A percentile compares a stretch with the other conserved stretches of the same genome.
Conservation (phyloP, 30 jellyfish, hydroid and myxozoan species). For the Chrysaora quinquecirrha region DNA sequence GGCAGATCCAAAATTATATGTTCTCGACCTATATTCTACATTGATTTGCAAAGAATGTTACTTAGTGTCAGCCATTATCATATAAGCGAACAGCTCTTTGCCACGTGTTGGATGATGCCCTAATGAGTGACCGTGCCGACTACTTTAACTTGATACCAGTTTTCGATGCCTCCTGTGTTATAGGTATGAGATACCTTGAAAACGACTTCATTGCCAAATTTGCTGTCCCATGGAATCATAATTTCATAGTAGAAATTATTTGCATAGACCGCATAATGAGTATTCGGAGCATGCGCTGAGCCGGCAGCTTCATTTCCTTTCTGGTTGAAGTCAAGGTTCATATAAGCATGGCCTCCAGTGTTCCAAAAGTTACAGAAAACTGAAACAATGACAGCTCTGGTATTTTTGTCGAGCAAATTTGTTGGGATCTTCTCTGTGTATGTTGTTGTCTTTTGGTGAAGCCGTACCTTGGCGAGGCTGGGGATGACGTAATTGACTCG, state of each 20-base stretch:
- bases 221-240: conserved; percentile 17
- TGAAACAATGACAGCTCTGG: conserved; percentile 12
- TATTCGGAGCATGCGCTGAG: not conserved
- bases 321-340: not conserved
- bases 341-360: conserved; percentile 8
- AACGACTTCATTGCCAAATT: not conserved
- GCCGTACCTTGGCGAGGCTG: not conserved
- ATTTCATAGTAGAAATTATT: conserved; percentile 14
- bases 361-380: conserved; percentile 8
- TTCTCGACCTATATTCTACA: too few relatives aligned
- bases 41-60: too few relatives aligned
- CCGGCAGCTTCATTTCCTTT: conserved; percentile 19
- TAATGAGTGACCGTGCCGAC: too few relatives aligned
- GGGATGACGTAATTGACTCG: not conserved
- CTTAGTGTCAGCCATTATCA: too few relatives aligned
- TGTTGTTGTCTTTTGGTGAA: not conserved
- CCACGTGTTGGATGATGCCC: too few relatives aligned
- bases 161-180: not conserved
- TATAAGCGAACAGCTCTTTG: too few relatives aligned
- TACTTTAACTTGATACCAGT: conserved; percentile 6
- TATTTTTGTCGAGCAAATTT: not conserved
- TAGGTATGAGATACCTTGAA: not conserved
- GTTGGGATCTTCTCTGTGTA: not conserved
- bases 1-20: too few relatives aligned
- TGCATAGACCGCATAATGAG: conserved; percentile 1